Evolutionary conservation across 2,888 invertebrate species (phyloP).

Genomic region (Drosophila mimetica): DNA sequence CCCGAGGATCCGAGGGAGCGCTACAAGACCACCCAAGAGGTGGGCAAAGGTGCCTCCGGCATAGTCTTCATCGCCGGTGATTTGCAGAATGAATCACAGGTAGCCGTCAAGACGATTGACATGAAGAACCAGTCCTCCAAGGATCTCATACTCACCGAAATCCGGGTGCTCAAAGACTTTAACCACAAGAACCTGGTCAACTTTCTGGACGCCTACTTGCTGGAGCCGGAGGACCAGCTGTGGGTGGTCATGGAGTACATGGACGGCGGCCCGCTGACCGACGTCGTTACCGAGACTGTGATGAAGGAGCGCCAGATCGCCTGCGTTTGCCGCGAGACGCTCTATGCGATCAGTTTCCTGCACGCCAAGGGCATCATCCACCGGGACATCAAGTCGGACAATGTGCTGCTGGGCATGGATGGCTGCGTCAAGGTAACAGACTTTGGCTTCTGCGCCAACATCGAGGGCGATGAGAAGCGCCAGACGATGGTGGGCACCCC

Average conservation of each 20-base stretch:
- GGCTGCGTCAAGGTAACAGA: conserved; percentile 97
- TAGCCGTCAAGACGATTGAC: conserved; percentile 98
- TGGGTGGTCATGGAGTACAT: conserved; percentile 99
- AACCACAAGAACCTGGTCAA: conserved; percentile 98
- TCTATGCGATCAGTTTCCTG: conserved; percentile 94
- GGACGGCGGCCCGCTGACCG: conserved; percentile 97
- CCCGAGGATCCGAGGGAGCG: conserved; percentile 91
- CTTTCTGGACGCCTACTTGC: conserved; percentile 96
- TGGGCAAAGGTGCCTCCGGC: conserved; percentile 96
- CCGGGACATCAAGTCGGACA: conserved; percentile 98
- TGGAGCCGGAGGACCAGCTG: conserved; percentile 94
- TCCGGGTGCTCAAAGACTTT: conserved; percentile 95
- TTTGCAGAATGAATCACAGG: conserved; percentile 88
- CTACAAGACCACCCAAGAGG: conserved; percentile 92
- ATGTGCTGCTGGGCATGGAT: conserved; percentile 96
- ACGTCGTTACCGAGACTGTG: conserved; percentile 98
- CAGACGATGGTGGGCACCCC: conserved; percentile 99
- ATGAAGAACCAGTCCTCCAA: conserved; percentile 97
- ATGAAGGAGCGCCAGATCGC: conserved; percentile 99
- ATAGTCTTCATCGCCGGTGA: conserved; percentile 96
- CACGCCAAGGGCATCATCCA: conserved; percentile 96
- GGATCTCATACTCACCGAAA: conserved; percentile 97
- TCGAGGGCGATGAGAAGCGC: conserved; percentile 96
- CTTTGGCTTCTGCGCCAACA: conserved; percentile 99
- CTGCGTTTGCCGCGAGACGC: conserved; percentile 94